A percentile compares a stretch with the other conserved stretches of the same genome.
These are phyloP conservation scores for Siderastrea radians DNA, from an alignment of 92 coral and sea anemone species.

Conservation along the genomic window DNA sequence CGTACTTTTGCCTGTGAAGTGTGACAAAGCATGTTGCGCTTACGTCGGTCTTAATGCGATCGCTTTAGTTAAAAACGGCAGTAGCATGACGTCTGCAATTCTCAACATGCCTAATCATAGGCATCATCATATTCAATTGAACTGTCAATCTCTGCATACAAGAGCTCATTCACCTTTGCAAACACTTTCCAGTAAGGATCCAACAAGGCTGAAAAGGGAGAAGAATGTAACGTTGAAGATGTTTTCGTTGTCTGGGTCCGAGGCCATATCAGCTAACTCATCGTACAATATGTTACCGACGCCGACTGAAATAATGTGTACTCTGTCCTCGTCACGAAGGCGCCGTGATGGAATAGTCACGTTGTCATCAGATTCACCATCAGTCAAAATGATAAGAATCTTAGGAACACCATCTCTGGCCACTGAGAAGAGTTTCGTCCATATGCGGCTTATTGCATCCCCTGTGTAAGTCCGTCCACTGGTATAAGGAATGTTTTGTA, in stretches of 20 bases:
- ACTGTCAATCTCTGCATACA: too few species aligned
- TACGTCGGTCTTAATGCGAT: too few species aligned
- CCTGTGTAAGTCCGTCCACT: constrained; percentile 29
- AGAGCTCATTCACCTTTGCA: constrained; percentile 5
- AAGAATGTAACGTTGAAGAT: neutral
- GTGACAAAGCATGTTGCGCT: too few species aligned
- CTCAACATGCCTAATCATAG: too few species aligned
- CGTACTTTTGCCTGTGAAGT: too few species aligned
- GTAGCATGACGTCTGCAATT: too few species aligned
- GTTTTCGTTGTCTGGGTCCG: constrained; percentile 3
- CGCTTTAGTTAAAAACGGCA: too few species aligned
- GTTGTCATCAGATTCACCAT: constrained; percentile 27
- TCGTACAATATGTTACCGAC: constrained; percentile 13
- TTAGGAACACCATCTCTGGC: neutral
- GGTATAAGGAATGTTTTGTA: constrained; percentile 10
- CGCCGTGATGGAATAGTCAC: constrained; percentile 20
- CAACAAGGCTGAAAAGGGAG: neutral
- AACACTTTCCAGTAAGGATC: constrained; percentile 14
- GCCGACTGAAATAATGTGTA: constrained; percentile 22
- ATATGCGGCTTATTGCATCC: constrained; percentile 13
- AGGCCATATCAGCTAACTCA: constrained; percentile 26
- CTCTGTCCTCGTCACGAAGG: constrained; percentile 18
- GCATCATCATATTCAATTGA: too few species aligned
- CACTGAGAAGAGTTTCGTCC: constrained; percentile 12
- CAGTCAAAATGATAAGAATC: constrained; percentile 31